These are phyloP conservation scores for Eristalis tenax DNA, from an alignment of 2,888 invertebrate genomes.

Conservation along the genomic window DNA sequence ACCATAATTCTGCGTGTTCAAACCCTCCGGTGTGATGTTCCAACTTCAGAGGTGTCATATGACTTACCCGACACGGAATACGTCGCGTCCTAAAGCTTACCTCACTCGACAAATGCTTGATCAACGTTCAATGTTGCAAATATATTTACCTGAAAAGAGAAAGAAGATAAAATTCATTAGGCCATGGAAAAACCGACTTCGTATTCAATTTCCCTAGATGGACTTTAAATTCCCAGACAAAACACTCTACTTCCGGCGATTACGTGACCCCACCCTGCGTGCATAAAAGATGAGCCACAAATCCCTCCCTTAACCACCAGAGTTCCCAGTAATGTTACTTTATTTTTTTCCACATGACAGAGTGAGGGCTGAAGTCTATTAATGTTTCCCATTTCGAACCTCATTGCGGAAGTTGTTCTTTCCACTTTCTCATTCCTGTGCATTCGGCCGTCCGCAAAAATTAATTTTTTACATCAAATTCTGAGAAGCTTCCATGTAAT, in stretches of 20 bases:
- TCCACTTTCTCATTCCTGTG: not conserved
- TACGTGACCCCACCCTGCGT: too few relatives aligned
- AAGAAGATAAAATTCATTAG: not conserved
- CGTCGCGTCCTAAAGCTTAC: not conserved
- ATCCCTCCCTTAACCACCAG: not conserved
- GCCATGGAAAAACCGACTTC: not conserved
- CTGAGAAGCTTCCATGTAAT: not conserved
- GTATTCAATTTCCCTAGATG: not conserved
- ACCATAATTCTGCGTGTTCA: too few relatives aligned
- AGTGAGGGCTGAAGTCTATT: constrained; percentile 18
- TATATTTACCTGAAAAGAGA: constrained; percentile 52
- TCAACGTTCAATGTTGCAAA: not conserved
- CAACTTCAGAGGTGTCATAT: not conserved
- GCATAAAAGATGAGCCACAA: too few relatives aligned
- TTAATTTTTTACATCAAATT: constrained; percentile 23
- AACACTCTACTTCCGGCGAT: not conserved
- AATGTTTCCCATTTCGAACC: constrained; percentile 28
- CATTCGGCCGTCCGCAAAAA: not conserved
- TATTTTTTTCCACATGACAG: not conserved
- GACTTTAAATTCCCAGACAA: not conserved
- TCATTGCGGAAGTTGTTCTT: not conserved
- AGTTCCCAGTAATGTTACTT: not conserved
- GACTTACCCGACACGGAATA: not conserved
- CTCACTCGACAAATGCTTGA: not conserved
- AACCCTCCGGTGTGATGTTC: too few relatives aligned